phyloP scores from a whole-genome alignment of 2,113 vertebrate genomes.

The Planiliza haematocheilus region DNA sequence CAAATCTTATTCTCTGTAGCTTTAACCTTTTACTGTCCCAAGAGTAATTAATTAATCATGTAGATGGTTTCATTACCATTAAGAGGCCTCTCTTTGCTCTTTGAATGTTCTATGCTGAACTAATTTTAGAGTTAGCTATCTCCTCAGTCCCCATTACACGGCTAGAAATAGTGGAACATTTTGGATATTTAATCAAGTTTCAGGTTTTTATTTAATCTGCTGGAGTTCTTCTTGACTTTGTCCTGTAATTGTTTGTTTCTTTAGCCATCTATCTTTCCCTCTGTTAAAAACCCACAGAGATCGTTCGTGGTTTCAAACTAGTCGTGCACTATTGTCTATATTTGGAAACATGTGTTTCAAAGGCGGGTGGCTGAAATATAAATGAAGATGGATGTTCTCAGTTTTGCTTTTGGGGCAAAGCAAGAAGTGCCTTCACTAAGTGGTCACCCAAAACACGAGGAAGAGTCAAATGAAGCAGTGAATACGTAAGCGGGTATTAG shows the following conservation, averaged over 20 bases:
- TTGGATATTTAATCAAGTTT: conserved; percentile 31
- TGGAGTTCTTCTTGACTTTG: background rate
- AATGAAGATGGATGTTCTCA: conserved; percentile 28
- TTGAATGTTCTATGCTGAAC: background rate
- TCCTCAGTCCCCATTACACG: conserved; percentile 10
- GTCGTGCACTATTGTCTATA: conserved; percentile 13
- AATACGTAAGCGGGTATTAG: conserved; percentile 44
- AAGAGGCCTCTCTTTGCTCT: background rate
- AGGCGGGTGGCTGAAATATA: conserved; percentile 22
- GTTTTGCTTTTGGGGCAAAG: conserved; percentile 22
- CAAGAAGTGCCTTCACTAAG: conserved; percentile 7
- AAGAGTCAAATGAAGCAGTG: conserved; percentile 23
- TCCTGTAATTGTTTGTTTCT: background rate
- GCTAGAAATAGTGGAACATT: conserved; percentile 9
- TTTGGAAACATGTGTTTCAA: conserved; percentile 40
- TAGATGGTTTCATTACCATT: too few species aligned
- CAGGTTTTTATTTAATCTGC: conserved; percentile 1
- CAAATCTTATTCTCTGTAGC: too few species aligned
- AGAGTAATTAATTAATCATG: too few species aligned
- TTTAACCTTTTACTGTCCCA: too few species aligned
- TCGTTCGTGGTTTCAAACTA: background rate
- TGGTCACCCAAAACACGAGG: conserved; percentile 14
- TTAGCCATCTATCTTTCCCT: background rate
- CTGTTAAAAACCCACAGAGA: background rate
- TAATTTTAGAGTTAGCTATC: background rate